Base-by-base conservation (phyloP, 2,888 invertebrate species). In the Lymantria monacha region DNA sequence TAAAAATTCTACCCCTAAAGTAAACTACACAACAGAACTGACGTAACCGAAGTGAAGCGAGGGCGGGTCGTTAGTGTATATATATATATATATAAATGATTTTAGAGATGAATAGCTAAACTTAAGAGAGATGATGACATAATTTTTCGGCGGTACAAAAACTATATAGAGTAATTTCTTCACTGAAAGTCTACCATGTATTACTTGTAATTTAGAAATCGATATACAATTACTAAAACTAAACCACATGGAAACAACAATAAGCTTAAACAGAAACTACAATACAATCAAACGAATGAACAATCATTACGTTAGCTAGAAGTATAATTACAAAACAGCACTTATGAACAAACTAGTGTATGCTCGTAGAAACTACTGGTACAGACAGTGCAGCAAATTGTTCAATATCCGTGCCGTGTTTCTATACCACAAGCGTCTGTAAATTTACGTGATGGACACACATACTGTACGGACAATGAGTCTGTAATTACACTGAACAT, bases 331-430 rank as follows among this genome's bases (percentile, higher is more conserved):
- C 42, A 12, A 15, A 11, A 31, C 36, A 45, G 33, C 51, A 48
- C 46, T 51, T 51, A 50, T 48, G 51, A 64, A 47, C 40, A 43
- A 51, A 38, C 49, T 57, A 30, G 49, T 57, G 59, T 56, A 61
- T 49, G 46, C 51, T 56, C 54, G 59, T 59, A 66, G 63, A 63
- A 72, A 74, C 74, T 33, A 33, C 33, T 9, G 33, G 33, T 70
- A 77, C 66, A 62, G 55, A 60, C 66, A 63, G 55, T 60, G 55
- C 55, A 74, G 76, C 78, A 81, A 80, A 81, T 82, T 79, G 80
- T 77, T 75, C 78, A 76, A 83, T 81, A 83, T 83, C 77, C 81
- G 71, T 64, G 56, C 60, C 51, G 53, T 65, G 58, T 61, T 58
- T 45, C 55, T 48, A 33, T 7, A 49, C 66, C 69, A 11, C 65